Evolutionary conservation across 2,113 vertebrate species (phyloP).

Genomic region (Barbus barbus): DNA sequence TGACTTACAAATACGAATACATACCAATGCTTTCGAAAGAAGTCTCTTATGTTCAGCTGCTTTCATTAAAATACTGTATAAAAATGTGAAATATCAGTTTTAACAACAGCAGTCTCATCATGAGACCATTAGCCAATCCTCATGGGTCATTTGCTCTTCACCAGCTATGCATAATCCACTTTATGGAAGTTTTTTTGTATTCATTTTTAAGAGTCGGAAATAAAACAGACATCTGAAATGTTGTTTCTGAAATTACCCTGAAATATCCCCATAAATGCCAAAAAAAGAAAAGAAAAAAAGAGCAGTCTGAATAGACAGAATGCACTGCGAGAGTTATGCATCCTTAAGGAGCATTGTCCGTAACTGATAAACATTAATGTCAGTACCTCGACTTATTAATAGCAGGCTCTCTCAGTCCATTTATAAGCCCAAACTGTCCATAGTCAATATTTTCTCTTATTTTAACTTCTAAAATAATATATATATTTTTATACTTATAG

Average conservation of each 20-base stretch:
- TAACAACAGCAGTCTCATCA: conserved; percentile 2
- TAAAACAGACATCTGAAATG: conserved; percentile 14
- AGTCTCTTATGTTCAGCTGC: not conserved
- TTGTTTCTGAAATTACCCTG: not conserved
- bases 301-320: not conserved
- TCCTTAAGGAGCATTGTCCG: not conserved
- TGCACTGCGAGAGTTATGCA: not conserved
- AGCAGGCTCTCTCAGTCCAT: not conserved
- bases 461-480: too few species aligned
- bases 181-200: not conserved
- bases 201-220: not conserved
- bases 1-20: not conserved
- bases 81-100: not conserved
- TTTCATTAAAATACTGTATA: not conserved
- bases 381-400: not conserved
- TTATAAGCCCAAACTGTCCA: not conserved
- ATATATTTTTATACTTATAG: too few species aligned
- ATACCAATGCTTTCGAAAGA: not conserved
- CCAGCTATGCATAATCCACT: conserved; percentile 14
- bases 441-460: too few species aligned
- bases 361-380: not conserved
- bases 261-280: not conserved
- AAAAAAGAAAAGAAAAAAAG: not conserved
- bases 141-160: conserved; percentile 1
- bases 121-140: not conserved